Evolutionary conservation across 2,888 invertebrate genomes (phyloP), one percentile per base, ranked within the genome.

Genomic region (Standfussiana lucernea): DNA sequence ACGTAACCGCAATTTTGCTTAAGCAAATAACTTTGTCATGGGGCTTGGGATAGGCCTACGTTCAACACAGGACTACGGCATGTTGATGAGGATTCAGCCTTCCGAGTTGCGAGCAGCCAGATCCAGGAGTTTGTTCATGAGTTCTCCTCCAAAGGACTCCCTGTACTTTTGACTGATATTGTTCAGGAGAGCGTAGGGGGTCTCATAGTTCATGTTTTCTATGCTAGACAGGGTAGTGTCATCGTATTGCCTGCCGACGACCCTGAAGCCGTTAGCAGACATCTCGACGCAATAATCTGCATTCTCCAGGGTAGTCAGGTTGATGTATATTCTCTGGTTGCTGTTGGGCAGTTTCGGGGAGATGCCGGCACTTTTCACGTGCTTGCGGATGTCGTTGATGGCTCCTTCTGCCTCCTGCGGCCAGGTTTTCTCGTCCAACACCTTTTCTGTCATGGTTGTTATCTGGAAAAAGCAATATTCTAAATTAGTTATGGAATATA

Each of bases 161-260:
- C 97, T 96, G 92, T 98, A 99, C 77, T 97, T 97, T 24, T 98
- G 97, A 91, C 99, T 99, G 66, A 98, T 97, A 82, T 95, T 97
- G 90, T 98, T 97, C 65, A 99, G 95, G 40, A 99, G 94, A 65
- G 98, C 97, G 93, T 99, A 98, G 0, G 98, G 98, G 0, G 99
- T 99, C 92, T 99, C 98, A 89, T 97, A 98, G 93, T 97, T 98
- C 92, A 93, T 94, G 65, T 93, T 93, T 71, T 95, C 95, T 68
- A 93, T 93, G 6, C 89, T 90, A 0, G 93, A 91, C 7, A 96
- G 90, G 67, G 95, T 88, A 11, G 93, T 94, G 75, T 95, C 95
- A 91, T 98, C 97, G 92, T 97, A 97, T 77, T 95, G 93, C 65
- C 97, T 95, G 8, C 98, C 98, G 32, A 98, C 98, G 45, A 99